Evolutionary conservation across 1,140 invertebrate genomes (phyloP), one percentile per base, ranked within the genome.

Genomic region (Aphaenogaster rudis): DNA sequence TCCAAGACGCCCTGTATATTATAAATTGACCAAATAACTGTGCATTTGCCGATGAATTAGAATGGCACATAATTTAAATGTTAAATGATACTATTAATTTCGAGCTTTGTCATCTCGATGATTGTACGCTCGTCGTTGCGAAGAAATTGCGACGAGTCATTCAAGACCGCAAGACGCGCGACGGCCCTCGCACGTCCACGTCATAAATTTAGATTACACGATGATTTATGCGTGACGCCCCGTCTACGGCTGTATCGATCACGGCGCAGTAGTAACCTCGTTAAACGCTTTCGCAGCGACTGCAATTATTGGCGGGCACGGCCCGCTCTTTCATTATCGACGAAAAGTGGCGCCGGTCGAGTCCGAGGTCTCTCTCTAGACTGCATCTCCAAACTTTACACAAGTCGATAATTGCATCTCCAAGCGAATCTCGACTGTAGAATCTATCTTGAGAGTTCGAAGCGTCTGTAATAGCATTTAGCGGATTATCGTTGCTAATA

Each of bases 181-280:
- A 64, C 66, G 33, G 50, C n/a, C 48, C 61, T 17, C 21, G 64
- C 69, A 74, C 21, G 17, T 21, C 69, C 45, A 50, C 76, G 84
- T 89, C 88, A 89, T 90, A 87, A 89, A 90, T 90, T 89, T 69
- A 89, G 80, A 89, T 90, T 89, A 84, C 69, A 48, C 59, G 88
- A 21, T 45, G 61, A 89, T 90, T 90, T 89, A 90, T 90, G 72
- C 72, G 50, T 52, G 52, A 45, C 64, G 72, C 52, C 42, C 71
- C 61, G 36, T 50, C 57, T 28, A 54, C 48, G 1, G 11, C 17
- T 21, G 88, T 89, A 84, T 87, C 57, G 85, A 90, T 87, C 86
- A 57, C 42, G 39, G 15, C 28, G 66, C 57, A 39, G 50, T 74
- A 61, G 67, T 79, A 85, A 36, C 42, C 61, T 89, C 52, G 76